Percentiles rank a stretch among this genome's conserved stretches.
Evolutionary conservation across 2,888 invertebrate species (phyloP).

Genomic region (Caenorhabditis imperialis): DNA sequence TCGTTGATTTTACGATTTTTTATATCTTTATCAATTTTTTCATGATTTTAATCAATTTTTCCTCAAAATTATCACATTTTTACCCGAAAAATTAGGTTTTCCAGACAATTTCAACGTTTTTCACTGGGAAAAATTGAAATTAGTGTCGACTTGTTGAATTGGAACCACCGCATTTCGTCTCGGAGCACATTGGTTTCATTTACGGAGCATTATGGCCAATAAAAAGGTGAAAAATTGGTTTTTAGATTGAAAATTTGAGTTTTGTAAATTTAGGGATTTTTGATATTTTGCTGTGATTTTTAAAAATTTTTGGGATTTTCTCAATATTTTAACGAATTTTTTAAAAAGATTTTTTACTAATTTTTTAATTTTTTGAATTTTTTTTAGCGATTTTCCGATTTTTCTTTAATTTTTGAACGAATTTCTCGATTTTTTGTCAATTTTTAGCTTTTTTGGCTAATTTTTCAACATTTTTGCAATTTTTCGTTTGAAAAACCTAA

Average conservation of each 20-base stretch:
- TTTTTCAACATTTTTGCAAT: too few species aligned
- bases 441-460: background rate
- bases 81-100: background rate
- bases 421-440: too few species aligned
- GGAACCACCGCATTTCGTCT: conserved; percentile 17
- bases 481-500: too few species aligned
- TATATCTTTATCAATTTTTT: background rate
- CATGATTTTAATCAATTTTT: conserved; percentile 7
- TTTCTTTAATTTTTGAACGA: background rate
- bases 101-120: conserved; percentile 13
- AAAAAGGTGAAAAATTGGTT: too few species aligned
- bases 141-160: too few species aligned
- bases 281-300: too few species aligned
- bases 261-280: too few species aligned
- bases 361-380: background rate
- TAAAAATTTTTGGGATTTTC: background rate
- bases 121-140: background rate
- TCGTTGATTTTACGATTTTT: conserved; percentile 5
- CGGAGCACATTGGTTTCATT: conserved; percentile 26
- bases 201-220: conserved; percentile 19
- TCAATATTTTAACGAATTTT: conserved; percentile 5
- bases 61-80: too few species aligned
- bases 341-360: background rate
- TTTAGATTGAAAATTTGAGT: too few species aligned
- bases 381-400: background rate